A percentile compares a stretch with the other conserved stretches of the same genome.
Conservation (phyloP, 1,140 invertebrate genomes). For the Antheraea mylitta region DNA sequence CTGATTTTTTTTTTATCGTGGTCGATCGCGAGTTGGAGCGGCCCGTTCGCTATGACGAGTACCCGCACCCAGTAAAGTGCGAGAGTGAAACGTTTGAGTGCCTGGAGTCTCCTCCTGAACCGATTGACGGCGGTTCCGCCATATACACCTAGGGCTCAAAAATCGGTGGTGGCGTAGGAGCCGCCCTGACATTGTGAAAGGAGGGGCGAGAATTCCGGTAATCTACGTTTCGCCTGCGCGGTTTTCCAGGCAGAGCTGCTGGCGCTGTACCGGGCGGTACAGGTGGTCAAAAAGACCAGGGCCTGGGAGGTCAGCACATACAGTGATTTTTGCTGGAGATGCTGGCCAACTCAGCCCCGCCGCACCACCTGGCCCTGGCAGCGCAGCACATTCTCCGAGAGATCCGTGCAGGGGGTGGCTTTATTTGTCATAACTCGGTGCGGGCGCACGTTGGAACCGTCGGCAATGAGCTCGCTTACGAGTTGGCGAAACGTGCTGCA, state of each 20-base stretch:
- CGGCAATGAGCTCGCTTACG: constrained; percentile 36
- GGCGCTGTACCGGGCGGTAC: background rate
- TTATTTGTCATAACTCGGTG: constrained; percentile 21
- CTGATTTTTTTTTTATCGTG: too few relatives aligned
- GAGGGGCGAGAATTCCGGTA: background rate
- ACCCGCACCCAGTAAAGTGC: too few relatives aligned
- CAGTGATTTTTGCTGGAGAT: constrained; percentile 29
- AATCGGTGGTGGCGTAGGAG: constrained; percentile 18
- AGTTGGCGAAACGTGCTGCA: too few relatives aligned
- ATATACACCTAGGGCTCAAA: constrained; percentile 20
- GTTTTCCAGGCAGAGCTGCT: constrained; percentile 14
- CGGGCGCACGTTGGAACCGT: constrained; percentile 24
- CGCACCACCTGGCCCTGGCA: constrained; percentile 14
- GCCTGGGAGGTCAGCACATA: constrained; percentile 10
- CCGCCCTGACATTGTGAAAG: constrained; percentile 12
- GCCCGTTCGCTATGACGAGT: too few relatives aligned
- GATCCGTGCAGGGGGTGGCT: constrained; percentile 4
- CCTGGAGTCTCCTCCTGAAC: too few relatives aligned
- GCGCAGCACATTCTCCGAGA: constrained; percentile 10
- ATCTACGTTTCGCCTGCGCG: constrained; percentile 6
- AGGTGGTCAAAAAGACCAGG: background rate
- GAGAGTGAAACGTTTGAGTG: too few relatives aligned
- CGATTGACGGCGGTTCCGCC: too few relatives aligned
- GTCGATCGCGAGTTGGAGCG: too few relatives aligned
- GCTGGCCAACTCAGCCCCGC: constrained; percentile 8